Percentiles rank a stretch among this genome's conserved stretches.
Evolutionary conservation across 2,888 invertebrate species (phyloP).

Genomic region (Melolontha melolontha): DNA sequence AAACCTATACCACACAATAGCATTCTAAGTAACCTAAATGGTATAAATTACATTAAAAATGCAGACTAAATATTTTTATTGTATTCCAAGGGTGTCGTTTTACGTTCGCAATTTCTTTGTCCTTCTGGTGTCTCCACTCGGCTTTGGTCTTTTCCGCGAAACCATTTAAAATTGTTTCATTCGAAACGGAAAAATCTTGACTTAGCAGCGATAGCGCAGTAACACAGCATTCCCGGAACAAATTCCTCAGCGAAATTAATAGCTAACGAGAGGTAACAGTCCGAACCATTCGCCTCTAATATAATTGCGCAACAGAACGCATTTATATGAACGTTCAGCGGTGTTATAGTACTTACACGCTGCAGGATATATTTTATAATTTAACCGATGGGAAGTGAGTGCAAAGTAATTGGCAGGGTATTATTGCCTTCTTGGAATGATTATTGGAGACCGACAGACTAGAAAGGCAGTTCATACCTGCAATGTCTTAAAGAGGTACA

Average conservation of each 20-base stretch:
- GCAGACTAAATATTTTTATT: too few species aligned
- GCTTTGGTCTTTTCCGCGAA: conserved; percentile 4
- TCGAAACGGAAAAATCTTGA: conserved; percentile 2
- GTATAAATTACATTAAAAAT: too few species aligned
- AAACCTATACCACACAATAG: too few species aligned
- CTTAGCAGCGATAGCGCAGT: conserved; percentile 3
- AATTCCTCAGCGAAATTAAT: conserved; percentile 7
- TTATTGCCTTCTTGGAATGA: conserved; percentile 7
- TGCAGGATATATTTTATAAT: too few species aligned
- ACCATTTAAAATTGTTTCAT: not conserved
- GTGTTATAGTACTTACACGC: not conserved
- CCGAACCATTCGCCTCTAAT: not conserved
- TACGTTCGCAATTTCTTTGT: not conserved
- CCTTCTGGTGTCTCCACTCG: not conserved
- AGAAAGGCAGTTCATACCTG: too few species aligned
- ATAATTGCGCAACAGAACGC: too few species aligned
- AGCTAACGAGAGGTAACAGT: not conserved
- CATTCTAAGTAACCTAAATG: too few species aligned
- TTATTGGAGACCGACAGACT: not conserved
- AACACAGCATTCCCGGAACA: conserved; percentile 1
- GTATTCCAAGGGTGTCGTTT: too few species aligned
- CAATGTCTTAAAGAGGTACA: too few species aligned
- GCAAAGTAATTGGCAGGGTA: conserved; percentile 8
- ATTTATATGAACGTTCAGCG: not conserved
- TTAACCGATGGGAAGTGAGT: not conserved